Evolutionary conservation across 1,140 invertebrate species (phyloP).

Genomic region (Drosophila kanapiae): DNA sequence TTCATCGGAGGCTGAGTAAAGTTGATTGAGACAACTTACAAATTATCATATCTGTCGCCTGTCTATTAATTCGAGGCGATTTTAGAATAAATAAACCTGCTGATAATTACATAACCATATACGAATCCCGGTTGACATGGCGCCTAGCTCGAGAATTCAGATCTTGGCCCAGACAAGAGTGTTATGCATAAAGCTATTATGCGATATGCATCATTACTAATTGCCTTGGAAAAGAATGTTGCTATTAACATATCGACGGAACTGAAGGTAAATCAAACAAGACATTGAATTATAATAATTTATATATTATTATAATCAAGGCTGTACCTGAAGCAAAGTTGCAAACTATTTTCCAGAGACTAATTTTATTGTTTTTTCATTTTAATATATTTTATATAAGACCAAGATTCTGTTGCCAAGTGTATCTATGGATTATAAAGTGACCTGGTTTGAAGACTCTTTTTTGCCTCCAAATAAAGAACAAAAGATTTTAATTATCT

Average conservation of each 20-base stretch:
- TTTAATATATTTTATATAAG: neutral
- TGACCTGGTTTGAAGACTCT: neutral
- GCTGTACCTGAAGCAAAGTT: neutral
- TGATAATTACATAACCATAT: slow-evolving; percentile 52
- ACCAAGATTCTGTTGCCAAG: too few relatives aligned
- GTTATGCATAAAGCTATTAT: slow-evolving; percentile 27
- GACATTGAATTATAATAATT: slow-evolving; percentile 7
- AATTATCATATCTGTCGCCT: slow-evolving; percentile 45
- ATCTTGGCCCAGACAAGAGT: slow-evolving; percentile 38
- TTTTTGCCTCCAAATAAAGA: neutral
- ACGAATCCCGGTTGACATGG: slow-evolving; percentile 43
- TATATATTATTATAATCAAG: neutral
- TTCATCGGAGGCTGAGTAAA: slow-evolving; percentile 11
- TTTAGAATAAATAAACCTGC: slow-evolving; percentile 44
- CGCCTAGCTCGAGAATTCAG: slow-evolving; percentile 38
- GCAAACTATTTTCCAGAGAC: neutral
- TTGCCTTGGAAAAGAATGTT: slow-evolving; percentile 40
- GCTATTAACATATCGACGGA: slow-evolving; percentile 34
- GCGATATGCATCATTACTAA: slow-evolving; percentile 47
- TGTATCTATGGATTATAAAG: too few relatives aligned
- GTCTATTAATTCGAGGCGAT: slow-evolving; percentile 20
- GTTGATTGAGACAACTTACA: slow-evolving; percentile 46
- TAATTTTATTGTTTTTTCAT: neutral
- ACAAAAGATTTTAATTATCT: slow-evolving; percentile 2
- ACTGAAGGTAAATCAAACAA: neutral